A percentile compares a stretch with the other conserved stretches of the same genome.
Conservation (phyloP, 2,113 vertebrate species). For the Sturnus vulgaris region DNA sequence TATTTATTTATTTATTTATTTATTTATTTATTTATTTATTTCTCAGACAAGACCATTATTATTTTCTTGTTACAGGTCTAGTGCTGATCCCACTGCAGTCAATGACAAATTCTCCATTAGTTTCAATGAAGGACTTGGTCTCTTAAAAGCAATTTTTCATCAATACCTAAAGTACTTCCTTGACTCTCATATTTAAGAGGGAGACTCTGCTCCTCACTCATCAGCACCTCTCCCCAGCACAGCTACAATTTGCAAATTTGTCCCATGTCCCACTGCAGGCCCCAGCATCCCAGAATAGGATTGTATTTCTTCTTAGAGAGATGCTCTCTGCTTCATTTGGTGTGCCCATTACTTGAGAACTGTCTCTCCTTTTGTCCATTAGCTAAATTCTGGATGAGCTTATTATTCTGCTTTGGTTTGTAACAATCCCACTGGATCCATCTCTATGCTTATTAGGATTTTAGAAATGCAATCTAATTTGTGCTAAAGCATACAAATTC, state of each 20-base stretch:
- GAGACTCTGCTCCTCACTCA: not conserved
- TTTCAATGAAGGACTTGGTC: not conserved
- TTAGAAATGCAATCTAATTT: constrained; percentile 43
- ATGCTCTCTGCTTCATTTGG: constrained; percentile 12
- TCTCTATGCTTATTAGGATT: constrained; percentile 40
- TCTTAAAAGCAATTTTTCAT: constrained; percentile 26
- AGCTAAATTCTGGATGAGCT: constrained; percentile 46
- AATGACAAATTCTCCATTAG: constrained; percentile 1
- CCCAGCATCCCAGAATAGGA: not conserved
- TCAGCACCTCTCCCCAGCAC: not conserved
- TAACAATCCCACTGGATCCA: constrained; percentile 46
- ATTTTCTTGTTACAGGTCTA: constrained; percentile 1
- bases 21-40: not conserved
- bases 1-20: not conserved
- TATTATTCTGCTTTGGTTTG: constrained; percentile 31
- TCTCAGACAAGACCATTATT: not conserved
- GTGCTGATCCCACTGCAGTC: not conserved
- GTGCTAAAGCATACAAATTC: constrained; percentile 35
- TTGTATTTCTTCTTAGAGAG: not conserved
- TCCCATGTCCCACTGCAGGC: not conserved
- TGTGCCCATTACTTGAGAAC: constrained; percentile 30
- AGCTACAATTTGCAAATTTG: not conserved
- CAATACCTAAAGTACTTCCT: not conserved
- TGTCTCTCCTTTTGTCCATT: constrained; percentile 21
- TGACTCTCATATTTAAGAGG: not conserved